Base-by-base conservation (phyloP, 2,888 invertebrate genomes). In the Drosophila vallismaia region DNA sequence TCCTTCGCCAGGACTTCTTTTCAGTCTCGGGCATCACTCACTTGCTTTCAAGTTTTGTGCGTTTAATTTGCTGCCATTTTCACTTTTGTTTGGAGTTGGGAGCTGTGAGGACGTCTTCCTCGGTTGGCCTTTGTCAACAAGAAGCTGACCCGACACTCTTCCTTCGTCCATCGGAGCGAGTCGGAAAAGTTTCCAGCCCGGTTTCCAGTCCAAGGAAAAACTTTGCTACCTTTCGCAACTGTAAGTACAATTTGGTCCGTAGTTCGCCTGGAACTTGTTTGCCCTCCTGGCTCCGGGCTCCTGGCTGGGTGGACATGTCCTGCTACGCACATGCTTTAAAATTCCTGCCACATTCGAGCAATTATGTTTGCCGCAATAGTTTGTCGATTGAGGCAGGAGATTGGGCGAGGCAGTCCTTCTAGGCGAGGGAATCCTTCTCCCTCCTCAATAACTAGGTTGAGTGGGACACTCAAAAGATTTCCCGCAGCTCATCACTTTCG, bases 31-130 rank as follows among this genome's bases (percentile, higher is more conserved):
- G 28, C 55, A 70, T 63, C 63, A 71, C 50, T 56, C 68, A 49
- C 48, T 45, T 51, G 64, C 78, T 83, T 80, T 80, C 66, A 79
- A 85, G 74, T 85, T 80, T 54, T 74, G 76, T 76, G 78, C 78
- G 70, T 80, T 85, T 85, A 76, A 82, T 82, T 85, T 85, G 63
- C 82, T 81, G 79, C 64, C 77, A 79, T 82, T 82, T 81, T 80
- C 77, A 76, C 74, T 79, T 81, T 81, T 75, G 56, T 73, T 77
- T 55, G 70, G n/a, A 42, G 28, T 77, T 55, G 70, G n/a, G 48
- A 29, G 45, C 52, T 48, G 44, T 26, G 55, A 14, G 19, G 40
- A 19, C 6, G 38, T 12, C 54, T 51, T 5, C 52, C 29, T 28
- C 12, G 36, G 62, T 36, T 54, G 60, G 71, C 86, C 77, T 82